Percentiles rank a stretch among this genome's conserved stretches.
Conservation (phyloP, 2,888 invertebrate genomes). For the Subacronicta megacephala region DNA sequence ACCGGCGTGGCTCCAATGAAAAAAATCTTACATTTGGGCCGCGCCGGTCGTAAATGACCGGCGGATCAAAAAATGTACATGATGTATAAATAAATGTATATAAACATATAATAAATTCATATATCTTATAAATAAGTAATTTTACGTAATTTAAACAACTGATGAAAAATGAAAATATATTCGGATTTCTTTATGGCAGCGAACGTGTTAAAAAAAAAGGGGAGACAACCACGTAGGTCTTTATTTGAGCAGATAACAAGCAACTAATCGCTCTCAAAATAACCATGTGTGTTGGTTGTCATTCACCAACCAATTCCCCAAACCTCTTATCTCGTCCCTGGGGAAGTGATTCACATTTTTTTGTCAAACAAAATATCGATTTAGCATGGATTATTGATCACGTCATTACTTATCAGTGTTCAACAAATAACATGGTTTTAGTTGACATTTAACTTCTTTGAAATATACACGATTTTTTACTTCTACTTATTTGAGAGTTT, state of each 20-base stretch:
- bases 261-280: conserved; percentile 9
- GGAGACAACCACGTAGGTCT: neutral
- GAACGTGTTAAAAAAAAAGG: too few relatives aligned
- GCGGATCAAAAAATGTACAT: too few relatives aligned
- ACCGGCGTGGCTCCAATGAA: too few relatives aligned
- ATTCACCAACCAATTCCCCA: conserved; percentile 13
- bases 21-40: too few relatives aligned
- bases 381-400: conserved; percentile 5
- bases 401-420: conserved; percentile 20
- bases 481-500: neutral
- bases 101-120: too few relatives aligned
- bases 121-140: too few relatives aligned
- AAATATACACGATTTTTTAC: conserved; percentile 4
- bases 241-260: conserved; percentile 2
- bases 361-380: conserved; percentile 21
- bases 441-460: conserved; percentile 24
- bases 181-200: too few relatives aligned
- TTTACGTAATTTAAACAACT: too few relatives aligned
- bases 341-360: conserved; percentile 21
- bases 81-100: too few relatives aligned
- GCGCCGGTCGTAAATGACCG: too few relatives aligned
- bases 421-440: conserved; percentile 10
- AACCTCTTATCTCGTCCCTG: conserved; percentile 28
- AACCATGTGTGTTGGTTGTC: conserved; percentile 21
- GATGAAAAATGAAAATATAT: too few relatives aligned